Percentiles rank a stretch among this genome's conserved stretches.
Evolutionary conservation across 2,888 invertebrate species (phyloP).

Genomic region (Drosophila antonietae): DNA sequence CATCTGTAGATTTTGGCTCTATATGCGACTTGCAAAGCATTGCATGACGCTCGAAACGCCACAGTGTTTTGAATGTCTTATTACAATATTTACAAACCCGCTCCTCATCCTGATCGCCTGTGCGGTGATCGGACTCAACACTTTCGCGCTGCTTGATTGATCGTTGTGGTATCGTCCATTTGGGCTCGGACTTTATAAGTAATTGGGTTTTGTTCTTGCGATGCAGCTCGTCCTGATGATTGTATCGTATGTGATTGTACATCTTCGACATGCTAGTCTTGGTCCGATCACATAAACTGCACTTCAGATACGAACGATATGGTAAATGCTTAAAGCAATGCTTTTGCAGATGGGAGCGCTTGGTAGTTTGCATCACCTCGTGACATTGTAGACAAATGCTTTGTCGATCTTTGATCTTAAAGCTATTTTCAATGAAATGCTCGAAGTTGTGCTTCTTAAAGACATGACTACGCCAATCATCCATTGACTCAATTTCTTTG

Average conservation of each 20-base stretch:
- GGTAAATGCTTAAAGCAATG: constrained; percentile 81
- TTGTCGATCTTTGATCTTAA: constrained; percentile 60
- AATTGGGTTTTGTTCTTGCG: constrained; percentile 55
- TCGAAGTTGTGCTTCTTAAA: constrained; percentile 75
- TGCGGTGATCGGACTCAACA: background rate
- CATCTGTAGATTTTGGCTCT: background rate
- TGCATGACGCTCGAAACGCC: constrained; percentile 57
- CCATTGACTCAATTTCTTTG: constrained; percentile 63
- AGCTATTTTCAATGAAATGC: constrained; percentile 73
- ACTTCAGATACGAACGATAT: constrained; percentile 79
- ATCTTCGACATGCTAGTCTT: constrained; percentile 81
- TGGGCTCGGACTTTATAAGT: constrained; percentile 64
- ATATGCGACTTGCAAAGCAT: constrained; percentile 26
- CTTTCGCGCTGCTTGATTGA: background rate
- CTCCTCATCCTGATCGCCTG: constrained; percentile 27
- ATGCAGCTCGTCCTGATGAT: constrained; percentile 65
- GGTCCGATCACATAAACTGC: constrained; percentile 72
- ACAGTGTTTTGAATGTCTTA: constrained; percentile 58
- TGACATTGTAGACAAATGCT: constrained; percentile 70
- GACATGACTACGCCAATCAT: constrained; percentile 76
- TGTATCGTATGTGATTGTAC: constrained; percentile 74
- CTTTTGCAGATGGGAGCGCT: constrained; percentile 70
- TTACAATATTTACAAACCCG: constrained; percentile 61
- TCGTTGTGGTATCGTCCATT: constrained; percentile 25
- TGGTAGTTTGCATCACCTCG: constrained; percentile 64